Evolutionary conservation across 1,140 invertebrate genomes (phyloP), one percentile per base, ranked within the genome.

Genomic region (Drosophila dunni): DNA sequence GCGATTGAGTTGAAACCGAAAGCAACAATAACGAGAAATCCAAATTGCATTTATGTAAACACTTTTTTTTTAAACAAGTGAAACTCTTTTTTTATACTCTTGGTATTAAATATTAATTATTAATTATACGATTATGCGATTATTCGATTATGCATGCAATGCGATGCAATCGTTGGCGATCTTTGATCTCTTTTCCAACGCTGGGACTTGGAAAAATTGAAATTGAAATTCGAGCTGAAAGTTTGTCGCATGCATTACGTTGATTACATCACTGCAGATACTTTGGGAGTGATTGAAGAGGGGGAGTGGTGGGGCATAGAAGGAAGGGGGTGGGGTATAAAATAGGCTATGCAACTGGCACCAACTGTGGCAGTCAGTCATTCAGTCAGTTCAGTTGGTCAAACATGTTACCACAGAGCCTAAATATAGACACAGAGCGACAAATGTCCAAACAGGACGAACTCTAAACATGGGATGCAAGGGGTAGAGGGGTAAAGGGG

Each of bases 361-460:
- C 73, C 83, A 88, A 88, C 83, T 84, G 77, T 72, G 84, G 77
- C 77, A 88, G 84, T 88, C 84, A 88, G 84, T 88, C 84, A 88
- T 74, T 88, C 83, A 88, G 83, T 85, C 81, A 86, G 81, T 84
- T 88, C 84, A 88, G 83, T 88, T 88, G 84, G 83, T 88, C 83
- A 88, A 88, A 80, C 80, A 80, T 89, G 84, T 89, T 84, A 67
- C 58, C 77, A 78, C 83, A 70, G 24, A 1, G 86, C 68, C 77
- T 81, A 89, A 86, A 88, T 82, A 79, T 79, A 86, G 83, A 71
- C 58, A 86, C 76, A 58, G 8, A 20, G 17, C 11, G 73, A 65
- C 79, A 75, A 81, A 81, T 85, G 68, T 67, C 66, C 74, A 62
- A 86, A 71, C 78, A 88, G 79, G 83, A 86, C 75, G 72, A 78